Base-by-base conservation (phyloP, 2,797 vertebrate species). In the Oreonectes daqikongensis region DNA sequence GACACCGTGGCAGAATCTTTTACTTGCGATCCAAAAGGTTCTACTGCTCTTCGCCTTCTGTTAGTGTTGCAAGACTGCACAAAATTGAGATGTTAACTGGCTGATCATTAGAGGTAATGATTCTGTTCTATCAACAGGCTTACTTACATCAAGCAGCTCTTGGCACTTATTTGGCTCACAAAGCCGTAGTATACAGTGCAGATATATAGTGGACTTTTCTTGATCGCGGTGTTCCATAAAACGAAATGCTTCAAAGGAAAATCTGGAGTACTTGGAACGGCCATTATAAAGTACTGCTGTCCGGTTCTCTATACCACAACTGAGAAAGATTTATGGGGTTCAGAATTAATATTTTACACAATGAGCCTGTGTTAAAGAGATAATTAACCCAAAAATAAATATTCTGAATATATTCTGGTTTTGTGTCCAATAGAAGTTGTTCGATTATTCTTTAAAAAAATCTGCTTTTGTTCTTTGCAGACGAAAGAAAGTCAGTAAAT, bases 151-250 rank as follows among this genome's bases (percentile, higher is more conserved):
- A 52, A 91, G 35, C 46, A 92, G 84, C 68, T 84, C 81, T 80
- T 86, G 83, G 55, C 93, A 94, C 60, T 88, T 88, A 59, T 24
- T 87, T 42, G 90, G 89, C 67, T 91, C 89, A 72, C 93, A 95
- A 3, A 95, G 89, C 69, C 91, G 89, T 74, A 93, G 81, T n/a
- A 93, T 89, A 81, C 94, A 94, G 83, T 94, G 93, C 70, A 94
- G 59, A 55, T 88, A 94, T 73, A 93, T 85, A 79, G 82, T 90
- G 81, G 94, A 94, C 72, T 80, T 86, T 40, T 88, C 79, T 79
- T 85, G 80, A 77, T 88, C 77, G 0, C 84, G 87, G 84, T 94
- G 90, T 84, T 89, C 83, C 72, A 92, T 78, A 14, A 95, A 95
- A 77, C 94, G 92, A 82, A 94, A 95, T 7, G 94, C 86, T 80